Conservation (phyloP, 1,140 invertebrate species). For the Drosophila setifemur region DNA sequence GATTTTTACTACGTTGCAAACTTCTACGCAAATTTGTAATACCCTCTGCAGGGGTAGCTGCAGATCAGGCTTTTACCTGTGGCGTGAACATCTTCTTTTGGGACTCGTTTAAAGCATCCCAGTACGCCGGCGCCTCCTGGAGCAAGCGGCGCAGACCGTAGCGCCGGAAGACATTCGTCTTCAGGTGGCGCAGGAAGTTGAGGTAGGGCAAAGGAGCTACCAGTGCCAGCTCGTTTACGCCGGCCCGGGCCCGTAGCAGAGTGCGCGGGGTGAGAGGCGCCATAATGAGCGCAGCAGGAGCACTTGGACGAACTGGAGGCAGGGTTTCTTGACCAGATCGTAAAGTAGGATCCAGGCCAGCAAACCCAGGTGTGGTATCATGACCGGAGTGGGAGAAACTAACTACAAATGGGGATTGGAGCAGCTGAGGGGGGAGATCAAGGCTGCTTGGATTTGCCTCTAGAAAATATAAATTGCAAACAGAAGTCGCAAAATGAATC, state of each 20-base stretch:
- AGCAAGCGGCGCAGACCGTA: slow-evolving; percentile 22
- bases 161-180: slow-evolving; percentile 5
- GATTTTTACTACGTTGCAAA: too few relatives aligned
- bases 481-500: not conserved
- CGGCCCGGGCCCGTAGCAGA: slow-evolving; percentile 1
- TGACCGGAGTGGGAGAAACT: not conserved
- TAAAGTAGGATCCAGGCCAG: not conserved
- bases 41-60: too few relatives aligned
- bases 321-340: not conserved
- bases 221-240: slow-evolving; percentile 18
- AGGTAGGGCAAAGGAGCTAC: slow-evolving; percentile 41
- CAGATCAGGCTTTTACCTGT: slow-evolving; percentile 15
- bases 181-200: slow-evolving; percentile 51
- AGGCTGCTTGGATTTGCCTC: slow-evolving; percentile 5
- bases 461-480: not conserved
- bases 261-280: not conserved
- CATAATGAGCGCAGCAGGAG: not conserved
- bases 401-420: not conserved
- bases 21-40: too few relatives aligned
- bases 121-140: slow-evolving; percentile 20
- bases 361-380: not conserved
- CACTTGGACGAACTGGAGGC: not conserved
- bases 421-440: not conserved
- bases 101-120: slow-evolving; percentile 21
- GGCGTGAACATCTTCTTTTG: slow-evolving; percentile 24